Percentiles rank a stretch among this genome's conserved stretches.
Conservation (phyloP, 1,140 invertebrate genomes). For the Colletes gigas region DNA sequence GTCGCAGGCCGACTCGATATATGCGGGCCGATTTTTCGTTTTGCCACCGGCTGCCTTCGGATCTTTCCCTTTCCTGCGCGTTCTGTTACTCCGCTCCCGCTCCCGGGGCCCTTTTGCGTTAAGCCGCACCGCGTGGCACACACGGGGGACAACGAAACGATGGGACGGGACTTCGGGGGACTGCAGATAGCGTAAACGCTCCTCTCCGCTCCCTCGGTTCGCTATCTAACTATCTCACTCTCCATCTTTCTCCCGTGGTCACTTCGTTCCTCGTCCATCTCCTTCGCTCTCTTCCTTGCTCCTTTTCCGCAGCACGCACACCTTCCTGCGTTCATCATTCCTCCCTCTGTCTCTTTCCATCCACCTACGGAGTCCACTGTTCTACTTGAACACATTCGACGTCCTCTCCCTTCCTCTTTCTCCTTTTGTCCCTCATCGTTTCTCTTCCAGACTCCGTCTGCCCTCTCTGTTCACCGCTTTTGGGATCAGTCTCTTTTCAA, state of each 20-base stretch:
- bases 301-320: constrained; percentile 50
- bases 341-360: constrained; percentile 32
- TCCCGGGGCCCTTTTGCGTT: constrained; percentile 71
- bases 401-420: constrained; percentile 15
- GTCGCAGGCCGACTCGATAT: constrained; percentile 69
- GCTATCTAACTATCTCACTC: constrained; percentile 30
- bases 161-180: constrained; percentile 61
- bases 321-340: constrained; percentile 56
- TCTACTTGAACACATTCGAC: constrained; percentile 37
- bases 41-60: constrained; percentile 71
- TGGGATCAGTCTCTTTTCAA: constrained; percentile 40
- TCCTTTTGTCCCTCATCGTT: constrained; percentile 15
- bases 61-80: constrained; percentile 72
- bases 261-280: constrained; percentile 31
- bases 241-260: constrained; percentile 57
- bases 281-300: constrained; percentile 15
- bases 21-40: constrained; percentile 75
- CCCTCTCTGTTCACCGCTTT: constrained; percentile 21
- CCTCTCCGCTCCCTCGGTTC: constrained; percentile 51
- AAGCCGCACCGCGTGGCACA: constrained; percentile 75
- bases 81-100: constrained; percentile 57
- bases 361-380: neutral
- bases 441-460: neutral
- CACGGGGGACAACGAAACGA: constrained; percentile 63
- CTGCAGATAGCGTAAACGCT: constrained; percentile 69